phyloP scores from a whole-genome alignment of 2,113 vertebrate species.

The Sturnira hondurensis region DNA sequence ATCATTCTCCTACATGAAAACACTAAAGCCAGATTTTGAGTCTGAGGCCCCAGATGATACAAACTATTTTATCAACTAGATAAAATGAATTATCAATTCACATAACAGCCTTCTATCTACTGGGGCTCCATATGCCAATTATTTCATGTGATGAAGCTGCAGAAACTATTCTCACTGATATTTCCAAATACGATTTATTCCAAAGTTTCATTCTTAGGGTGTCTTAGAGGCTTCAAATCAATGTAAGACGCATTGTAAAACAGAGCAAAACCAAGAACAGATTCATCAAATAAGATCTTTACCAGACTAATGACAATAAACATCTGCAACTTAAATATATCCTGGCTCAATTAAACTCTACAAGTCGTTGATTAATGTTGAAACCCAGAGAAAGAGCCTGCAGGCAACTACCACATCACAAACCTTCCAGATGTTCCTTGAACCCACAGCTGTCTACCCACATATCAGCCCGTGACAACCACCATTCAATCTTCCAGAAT shows the following conservation, averaged over 20 bases:
- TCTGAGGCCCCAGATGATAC: neutral
- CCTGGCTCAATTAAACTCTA: slow-evolving; percentile 49
- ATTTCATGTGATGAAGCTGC: neutral
- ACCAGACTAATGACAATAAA: neutral
- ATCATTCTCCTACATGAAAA: neutral
- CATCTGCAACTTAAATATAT: slow-evolving; percentile 62
- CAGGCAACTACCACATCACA: slow-evolving; percentile 1
- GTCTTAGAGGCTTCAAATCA: neutral
- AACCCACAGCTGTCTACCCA: neutral
- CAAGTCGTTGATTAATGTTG: slow-evolving; percentile 35
- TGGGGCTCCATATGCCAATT: neutral
- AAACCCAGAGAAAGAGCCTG: slow-evolving; percentile 31
- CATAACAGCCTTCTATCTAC: neutral
- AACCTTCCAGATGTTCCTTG: slow-evolving; percentile 36
- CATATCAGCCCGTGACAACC: neutral
- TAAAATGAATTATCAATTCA: neutral
- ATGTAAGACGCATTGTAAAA: neutral
- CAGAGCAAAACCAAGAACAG: neutral
- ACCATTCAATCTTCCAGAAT: neutral
- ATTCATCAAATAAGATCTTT: neutral
- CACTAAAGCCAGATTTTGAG: neutral
- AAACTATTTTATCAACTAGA: neutral
- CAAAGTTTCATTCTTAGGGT: neutral
- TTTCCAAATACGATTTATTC: slow-evolving; percentile 14
- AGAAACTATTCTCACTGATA: neutral